A percentile compares a stretch with the other conserved stretches of the same genome.
Conservation (phyloP, 2,888 invertebrate genomes). For the Hymenopus coronatus region DNA sequence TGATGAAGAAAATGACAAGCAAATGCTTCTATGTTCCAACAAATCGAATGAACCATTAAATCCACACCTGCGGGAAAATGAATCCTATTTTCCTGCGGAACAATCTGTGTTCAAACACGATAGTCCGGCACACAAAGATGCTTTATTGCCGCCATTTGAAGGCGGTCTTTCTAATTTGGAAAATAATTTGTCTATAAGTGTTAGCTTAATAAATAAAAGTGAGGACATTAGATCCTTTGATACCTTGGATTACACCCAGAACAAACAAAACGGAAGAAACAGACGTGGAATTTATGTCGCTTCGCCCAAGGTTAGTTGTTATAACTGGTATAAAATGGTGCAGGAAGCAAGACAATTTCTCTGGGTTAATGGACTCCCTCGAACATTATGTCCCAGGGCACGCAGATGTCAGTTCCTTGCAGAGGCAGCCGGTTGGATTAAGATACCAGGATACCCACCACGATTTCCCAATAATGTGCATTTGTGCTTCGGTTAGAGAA, state of each 20-base stretch:
- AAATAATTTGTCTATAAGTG: neutral
- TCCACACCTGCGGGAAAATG: neutral
- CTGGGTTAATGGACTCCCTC: neutral
- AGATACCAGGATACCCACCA: slow-evolving; percentile 49
- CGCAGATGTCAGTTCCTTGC: slow-evolving; percentile 43
- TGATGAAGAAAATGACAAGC: neutral
- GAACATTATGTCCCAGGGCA: neutral
- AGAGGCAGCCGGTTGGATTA: slow-evolving; percentile 45
- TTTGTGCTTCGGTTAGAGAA: slow-evolving; percentile 44
- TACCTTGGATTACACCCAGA: neutral
- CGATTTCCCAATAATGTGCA: slow-evolving; percentile 47
- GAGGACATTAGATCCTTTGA: neutral
- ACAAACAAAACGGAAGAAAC: neutral
- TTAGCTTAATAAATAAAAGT: neutral
- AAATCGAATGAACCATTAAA: neutral
- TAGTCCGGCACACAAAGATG: neutral
- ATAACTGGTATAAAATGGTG: neutral
- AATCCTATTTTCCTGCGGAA: neutral
- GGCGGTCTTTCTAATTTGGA: neutral
- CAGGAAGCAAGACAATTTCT: neutral
- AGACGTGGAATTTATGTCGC: neutral
- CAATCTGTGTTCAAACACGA: no score
- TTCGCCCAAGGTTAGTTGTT: neutral
- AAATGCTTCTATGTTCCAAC: neutral
- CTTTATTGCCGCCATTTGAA: neutral